Base-by-base conservation (phyloP, 2,113 vertebrate genomes). In the Oncorhynchus kisutch region DNA sequence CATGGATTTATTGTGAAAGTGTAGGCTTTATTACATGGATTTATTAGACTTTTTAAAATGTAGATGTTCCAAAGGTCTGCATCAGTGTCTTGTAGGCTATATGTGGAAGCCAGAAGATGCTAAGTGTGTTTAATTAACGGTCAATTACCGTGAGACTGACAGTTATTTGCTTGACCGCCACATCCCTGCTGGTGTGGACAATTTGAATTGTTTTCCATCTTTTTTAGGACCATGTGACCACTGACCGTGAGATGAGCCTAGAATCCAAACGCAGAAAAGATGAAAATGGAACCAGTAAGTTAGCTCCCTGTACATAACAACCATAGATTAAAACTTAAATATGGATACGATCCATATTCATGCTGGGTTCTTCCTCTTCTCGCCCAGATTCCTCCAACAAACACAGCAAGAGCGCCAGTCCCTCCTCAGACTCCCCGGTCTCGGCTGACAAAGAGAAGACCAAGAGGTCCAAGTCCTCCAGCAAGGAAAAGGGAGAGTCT, bases 401-500 rank as follows among this genome's bases (percentile, higher is more conserved):
- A 85, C 96, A 95, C 84, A 96, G 95, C 87, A 97, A 96, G 93
- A 99, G 97, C 86, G 91, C 94, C 83, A 99, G 98, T 88, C 98
- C 98, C 13, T 95, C 95, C 49, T 95, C 96, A 9, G 96, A 97
- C 91, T 98, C 97, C 34, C 97, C 97, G 31, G 94, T 92, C 70
- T 93, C 96, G 51, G 95, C 92, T 78, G 97, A 98, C 75, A 99
- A 97, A 73, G 98, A 99, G 80, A 97, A 96, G 89, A 94, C 90
- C 90, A 99, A 99, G 87, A 87, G 93, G 81, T 96, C 96, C 72
- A 99, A 99, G 87, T 97, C 97, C 77, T 97, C 96, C 85, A 95
- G 96, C 86, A 99, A 99, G 92, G 98, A 99, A 86, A 99, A 99
- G 85, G 90, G 94, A 0, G 97, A 98, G 72, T 95, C 95, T 34